Conservation (phyloP, 2,888 invertebrate genomes). For the Sturmia bella region DNA sequence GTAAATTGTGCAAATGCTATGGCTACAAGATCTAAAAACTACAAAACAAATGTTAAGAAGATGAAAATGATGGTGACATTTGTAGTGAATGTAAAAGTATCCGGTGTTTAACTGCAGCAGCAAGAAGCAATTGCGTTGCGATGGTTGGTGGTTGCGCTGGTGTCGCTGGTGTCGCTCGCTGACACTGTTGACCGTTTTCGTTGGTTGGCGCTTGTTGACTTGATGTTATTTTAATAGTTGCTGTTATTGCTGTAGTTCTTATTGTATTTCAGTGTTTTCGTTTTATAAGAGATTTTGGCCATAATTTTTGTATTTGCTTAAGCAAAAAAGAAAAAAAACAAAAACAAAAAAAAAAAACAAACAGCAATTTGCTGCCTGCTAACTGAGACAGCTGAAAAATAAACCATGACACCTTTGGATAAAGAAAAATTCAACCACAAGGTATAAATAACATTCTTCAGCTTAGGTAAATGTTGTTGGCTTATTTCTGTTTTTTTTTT, state of each 20-base stretch:
- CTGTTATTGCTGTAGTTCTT: constrained; percentile 52
- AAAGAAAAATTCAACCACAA: constrained; percentile 12
- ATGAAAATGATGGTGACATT: constrained; percentile 60
- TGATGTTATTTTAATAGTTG: constrained; percentile 55
- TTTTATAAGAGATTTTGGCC: constrained; percentile 61
- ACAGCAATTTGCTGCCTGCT: constrained; percentile 21
- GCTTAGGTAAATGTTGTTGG: constrained; percentile 38
- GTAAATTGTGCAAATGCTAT: background rate
- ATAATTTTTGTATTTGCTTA: constrained; percentile 66
- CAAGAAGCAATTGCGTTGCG: no score
- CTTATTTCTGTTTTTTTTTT: background rate
- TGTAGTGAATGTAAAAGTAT: constrained; percentile 36
- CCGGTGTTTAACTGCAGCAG: constrained; percentile 30
- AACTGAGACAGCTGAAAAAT: constrained; percentile 58
- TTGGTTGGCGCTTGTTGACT: constrained; percentile 69
- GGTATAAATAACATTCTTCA: constrained; percentile 40
- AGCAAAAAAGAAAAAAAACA: constrained; percentile 14
- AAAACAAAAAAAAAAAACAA: background rate
- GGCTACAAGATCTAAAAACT: background rate
- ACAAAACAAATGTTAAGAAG: constrained; percentile 43
- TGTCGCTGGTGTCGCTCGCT: constrained; percentile 24
- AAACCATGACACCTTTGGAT: constrained; percentile 64
- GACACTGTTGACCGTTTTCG: constrained; percentile 68
- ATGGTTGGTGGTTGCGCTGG: constrained; percentile 3
- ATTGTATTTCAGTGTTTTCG: constrained; percentile 55